These are phyloP conservation scores for Chiloscyllium punctatum DNA, from an alignment of 2,797 vertebrate genomes.

Conservation along the genomic window DNA sequence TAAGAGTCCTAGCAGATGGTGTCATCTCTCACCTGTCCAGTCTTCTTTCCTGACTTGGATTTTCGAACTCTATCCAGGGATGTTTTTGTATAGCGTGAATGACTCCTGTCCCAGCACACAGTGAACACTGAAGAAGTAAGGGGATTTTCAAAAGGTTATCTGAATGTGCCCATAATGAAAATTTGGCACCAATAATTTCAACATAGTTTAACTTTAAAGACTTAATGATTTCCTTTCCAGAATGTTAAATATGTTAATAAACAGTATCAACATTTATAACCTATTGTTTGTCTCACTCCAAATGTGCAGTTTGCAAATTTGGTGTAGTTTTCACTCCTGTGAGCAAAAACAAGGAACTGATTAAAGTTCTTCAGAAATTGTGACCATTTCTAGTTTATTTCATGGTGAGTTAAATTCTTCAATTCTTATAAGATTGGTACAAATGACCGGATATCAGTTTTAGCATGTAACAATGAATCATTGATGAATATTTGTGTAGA, in stretches of 20 bases:
- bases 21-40: no score
- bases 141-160: background rate
- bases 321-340: background rate
- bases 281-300: no score
- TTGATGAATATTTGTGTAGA: background rate
- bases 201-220: background rate
- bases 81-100: no score
- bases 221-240: background rate
- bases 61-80: no score
- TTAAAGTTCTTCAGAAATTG: background rate
- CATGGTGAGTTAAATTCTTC: background rate
- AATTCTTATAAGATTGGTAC: background rate
- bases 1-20: no score
- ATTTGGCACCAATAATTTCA: background rate
- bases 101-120: no score
- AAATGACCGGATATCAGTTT: background rate
- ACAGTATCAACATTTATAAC: background rate
- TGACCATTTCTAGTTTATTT: background rate
- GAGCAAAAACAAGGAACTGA: background rate
- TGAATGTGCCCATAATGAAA: background rate
- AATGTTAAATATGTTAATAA: background rate
- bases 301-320: background rate
- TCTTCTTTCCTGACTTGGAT: no score
- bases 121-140: background rate
- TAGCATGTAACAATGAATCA: background rate